Base-by-base conservation (phyloP, 2,888 invertebrate species). In the Idaea dimidiata region DNA sequence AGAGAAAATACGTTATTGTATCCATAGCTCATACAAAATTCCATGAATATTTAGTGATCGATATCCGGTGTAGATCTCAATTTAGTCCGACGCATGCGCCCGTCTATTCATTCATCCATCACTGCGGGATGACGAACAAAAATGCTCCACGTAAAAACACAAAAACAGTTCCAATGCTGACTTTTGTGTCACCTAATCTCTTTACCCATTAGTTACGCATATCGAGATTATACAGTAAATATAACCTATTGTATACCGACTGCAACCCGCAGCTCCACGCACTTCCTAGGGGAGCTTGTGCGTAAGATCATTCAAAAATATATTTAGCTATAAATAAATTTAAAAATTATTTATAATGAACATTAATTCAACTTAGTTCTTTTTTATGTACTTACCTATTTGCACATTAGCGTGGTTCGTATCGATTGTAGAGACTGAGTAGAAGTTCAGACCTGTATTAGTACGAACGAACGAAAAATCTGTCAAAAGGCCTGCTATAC, bases 11-110 rank as follows among this genome's bases (percentile, higher is more conserved):
- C 54, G 16, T 54, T 54, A 54, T 54, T 54, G 54, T 54, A 8
- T 16, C 17, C 54, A 17, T 54, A 54, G 17, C 56, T 59, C 54
- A 55, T 43, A 43, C 10, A 60, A 78, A 77, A 76, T 75, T 77
- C 78, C 77, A 82, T 83, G 79, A 80, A 82, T 83, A 83, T 72
- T 70, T 78, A 78, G 73, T 71, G 71, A 71, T 76, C 70, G 63
- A 71, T 76, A 77, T 80, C 77, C 77, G 74, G 74, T 66, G 65
- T 61, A 68, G 63, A 59, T 61, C 69, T 53, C 43, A 43, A 43
- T 43, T 3, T 43, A 14, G 14, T 8, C 43, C 14, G 64, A 68
- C 69, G 64, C 71, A 72, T 67, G 70, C 69, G 66, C 61, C 69
- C 72, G 69, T 64, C 68, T 65, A 72, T 70, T 74, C 72, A 75